Conservation (phyloP, 2,888 invertebrate species). For the Mactromeris polynyma region DNA sequence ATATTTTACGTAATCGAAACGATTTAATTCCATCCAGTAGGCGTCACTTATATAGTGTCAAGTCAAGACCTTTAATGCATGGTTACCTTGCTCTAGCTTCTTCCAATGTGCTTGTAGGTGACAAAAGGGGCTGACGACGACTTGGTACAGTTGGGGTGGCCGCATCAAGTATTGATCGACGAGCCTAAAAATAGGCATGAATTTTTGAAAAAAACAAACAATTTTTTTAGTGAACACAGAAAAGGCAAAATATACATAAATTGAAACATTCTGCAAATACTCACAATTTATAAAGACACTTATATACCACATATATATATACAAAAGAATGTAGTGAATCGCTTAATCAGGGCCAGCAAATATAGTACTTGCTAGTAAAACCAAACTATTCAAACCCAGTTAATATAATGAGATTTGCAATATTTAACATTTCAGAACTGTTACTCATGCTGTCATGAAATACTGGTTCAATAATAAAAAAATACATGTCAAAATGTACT, state of each 20-base stretch:
- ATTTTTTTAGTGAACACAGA: too few relatives aligned
- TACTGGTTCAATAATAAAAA: too few relatives aligned
- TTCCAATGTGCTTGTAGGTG: slow-evolving; percentile 81
- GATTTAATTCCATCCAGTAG: too few relatives aligned
- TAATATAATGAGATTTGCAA: background rate
- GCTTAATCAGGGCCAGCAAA: background rate
- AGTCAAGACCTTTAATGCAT: too few relatives aligned
- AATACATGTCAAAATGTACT: too few relatives aligned
- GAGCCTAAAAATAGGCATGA: slow-evolving; percentile 45
- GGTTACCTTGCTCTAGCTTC: slow-evolving; percentile 84
- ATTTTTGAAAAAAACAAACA: too few relatives aligned
- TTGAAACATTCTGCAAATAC: too few relatives aligned
- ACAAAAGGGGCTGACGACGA: slow-evolving; percentile 71
- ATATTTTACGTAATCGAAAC: too few relatives aligned
- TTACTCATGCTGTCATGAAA: background rate
- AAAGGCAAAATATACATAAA: too few relatives aligned
- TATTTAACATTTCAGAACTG: background rate
- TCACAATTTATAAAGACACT: too few relatives aligned
- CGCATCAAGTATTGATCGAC: slow-evolving; percentile 58
- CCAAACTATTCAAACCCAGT: background rate
- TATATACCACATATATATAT: too few relatives aligned
- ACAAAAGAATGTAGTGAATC: background rate
- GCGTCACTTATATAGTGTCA: too few relatives aligned
- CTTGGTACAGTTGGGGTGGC: slow-evolving; percentile 78
- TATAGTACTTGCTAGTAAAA: background rate